Percentiles rank a stretch among this genome's conserved stretches.
These are phyloP conservation scores for Synanthedon myopaeformis DNA, from an alignment of 2,888 invertebrate genomes.

Conservation along the genomic window DNA sequence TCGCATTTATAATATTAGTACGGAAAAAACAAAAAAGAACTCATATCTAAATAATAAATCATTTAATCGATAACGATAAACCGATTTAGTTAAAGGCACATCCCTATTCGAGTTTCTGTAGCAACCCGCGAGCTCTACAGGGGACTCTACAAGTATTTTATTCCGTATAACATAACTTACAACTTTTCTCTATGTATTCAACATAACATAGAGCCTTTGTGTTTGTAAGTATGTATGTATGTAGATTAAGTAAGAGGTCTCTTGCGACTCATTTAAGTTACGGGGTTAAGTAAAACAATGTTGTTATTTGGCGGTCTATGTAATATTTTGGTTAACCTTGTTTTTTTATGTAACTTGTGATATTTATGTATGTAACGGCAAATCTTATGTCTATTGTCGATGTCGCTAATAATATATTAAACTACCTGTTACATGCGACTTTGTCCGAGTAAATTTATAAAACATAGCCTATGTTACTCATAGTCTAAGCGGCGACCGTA, in stretches of 20 bases:
- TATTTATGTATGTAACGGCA: not conserved
- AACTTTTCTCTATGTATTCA: slow-evolving; percentile 17
- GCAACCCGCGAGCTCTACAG: slow-evolving; percentile 16
- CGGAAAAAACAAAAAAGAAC: too few species aligned
- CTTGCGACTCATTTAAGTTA: slow-evolving; percentile 10
- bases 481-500: too few species aligned
- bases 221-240: slow-evolving; percentile 6
- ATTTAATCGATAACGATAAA: not conserved
- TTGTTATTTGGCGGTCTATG: not conserved
- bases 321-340: not conserved
- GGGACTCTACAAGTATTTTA: slow-evolving; percentile 27
- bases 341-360: not conserved
- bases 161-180: slow-evolving; percentile 27
- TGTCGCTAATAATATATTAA: too few species aligned
- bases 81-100: slow-evolving; percentile 5
- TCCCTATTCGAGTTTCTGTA: slow-evolving; percentile 12
- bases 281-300: not conserved
- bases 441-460: too few species aligned
- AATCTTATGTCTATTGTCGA: too few species aligned
- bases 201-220: not conserved
- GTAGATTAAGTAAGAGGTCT: slow-evolving; percentile 11
- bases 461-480: too few species aligned
- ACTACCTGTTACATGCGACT: too few species aligned
- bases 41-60: too few species aligned
- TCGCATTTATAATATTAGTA: too few species aligned